phyloP scores from a whole-genome alignment of 2,888 invertebrate species.

The Teinopalpus imperialis region DNA sequence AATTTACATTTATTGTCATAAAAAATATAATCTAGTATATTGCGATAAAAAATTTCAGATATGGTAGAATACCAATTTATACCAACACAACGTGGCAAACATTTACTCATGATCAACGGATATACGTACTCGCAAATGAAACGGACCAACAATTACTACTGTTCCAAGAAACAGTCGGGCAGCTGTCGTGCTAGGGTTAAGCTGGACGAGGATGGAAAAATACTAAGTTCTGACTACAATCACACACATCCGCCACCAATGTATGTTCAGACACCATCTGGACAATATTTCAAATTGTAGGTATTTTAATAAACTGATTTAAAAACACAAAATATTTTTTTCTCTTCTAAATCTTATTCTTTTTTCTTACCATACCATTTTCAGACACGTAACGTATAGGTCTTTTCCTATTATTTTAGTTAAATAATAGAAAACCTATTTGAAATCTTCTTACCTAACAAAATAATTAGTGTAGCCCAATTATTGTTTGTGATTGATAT shows the following conservation, averaged over 20 bases:
- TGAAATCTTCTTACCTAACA: too few relatives aligned
- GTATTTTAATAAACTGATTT: slow-evolving; percentile 16
- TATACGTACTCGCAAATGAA: slow-evolving; percentile 41
- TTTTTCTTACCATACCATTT: too few relatives aligned
- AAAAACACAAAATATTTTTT: background rate
- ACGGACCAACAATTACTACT: slow-evolving; percentile 37
- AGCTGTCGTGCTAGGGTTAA: slow-evolving; percentile 38
- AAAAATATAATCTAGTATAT: slow-evolving; percentile 1
- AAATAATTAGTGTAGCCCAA: too few relatives aligned
- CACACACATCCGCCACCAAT: slow-evolving; percentile 27
- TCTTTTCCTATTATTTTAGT: too few relatives aligned
- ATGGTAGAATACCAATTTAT: slow-evolving; percentile 38
- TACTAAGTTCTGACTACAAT: slow-evolving; percentile 28
- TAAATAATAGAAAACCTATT: too few relatives aligned
- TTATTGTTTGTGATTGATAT: too few relatives aligned
- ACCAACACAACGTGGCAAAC: slow-evolving; percentile 35
- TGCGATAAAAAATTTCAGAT: slow-evolving; percentile 11
- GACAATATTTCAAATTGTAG: slow-evolving; percentile 28
- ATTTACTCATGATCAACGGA: slow-evolving; percentile 36
- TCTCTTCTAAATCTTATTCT: too few relatives aligned
- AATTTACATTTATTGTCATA: too few relatives aligned
- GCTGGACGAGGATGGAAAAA: slow-evolving; percentile 30
- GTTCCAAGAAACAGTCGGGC: slow-evolving; percentile 39
- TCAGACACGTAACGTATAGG: too few relatives aligned
- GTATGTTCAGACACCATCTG: slow-evolving; percentile 26